Conservation (phyloP, 2,888 invertebrate species). For the Anoncus sp. region DNA sequence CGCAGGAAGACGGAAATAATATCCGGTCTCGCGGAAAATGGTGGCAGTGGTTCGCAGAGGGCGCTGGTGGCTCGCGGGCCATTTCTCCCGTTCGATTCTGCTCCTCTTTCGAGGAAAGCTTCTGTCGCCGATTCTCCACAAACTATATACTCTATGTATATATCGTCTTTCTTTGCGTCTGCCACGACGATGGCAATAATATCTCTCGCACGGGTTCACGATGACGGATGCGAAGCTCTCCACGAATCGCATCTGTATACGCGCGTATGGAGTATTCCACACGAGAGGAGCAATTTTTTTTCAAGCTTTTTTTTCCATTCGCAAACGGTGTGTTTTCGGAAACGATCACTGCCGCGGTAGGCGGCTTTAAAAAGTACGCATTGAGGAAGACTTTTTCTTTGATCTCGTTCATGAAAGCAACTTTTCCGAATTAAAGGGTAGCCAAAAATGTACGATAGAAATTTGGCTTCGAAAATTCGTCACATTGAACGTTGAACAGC, state of each 20-base stretch:
- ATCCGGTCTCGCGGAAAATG: conserved; percentile 44
- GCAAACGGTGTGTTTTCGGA: background rate
- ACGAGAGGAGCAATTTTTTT: background rate
- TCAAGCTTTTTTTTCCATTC: background rate
- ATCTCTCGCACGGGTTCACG: conserved; percentile 41
- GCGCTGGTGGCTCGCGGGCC: conserved; percentile 47
- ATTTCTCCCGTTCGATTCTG: conserved; percentile 43
- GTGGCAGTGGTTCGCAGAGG: conserved; percentile 7
- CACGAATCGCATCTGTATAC: conserved; percentile 3
- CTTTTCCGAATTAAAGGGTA: too few relatives aligned
- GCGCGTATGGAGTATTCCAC: background rate
- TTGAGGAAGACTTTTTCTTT: too few relatives aligned
- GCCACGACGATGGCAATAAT: conserved; percentile 25
- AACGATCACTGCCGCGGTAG: too few relatives aligned
- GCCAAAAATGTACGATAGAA: too few relatives aligned
- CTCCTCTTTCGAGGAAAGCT: background rate
- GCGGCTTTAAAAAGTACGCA: too few relatives aligned
- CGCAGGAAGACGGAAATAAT: conserved; percentile 55
- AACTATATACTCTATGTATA: background rate
- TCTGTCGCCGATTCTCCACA: conserved; percentile 19
- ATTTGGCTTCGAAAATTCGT: too few relatives aligned
- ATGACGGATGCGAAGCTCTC: conserved; percentile 23
- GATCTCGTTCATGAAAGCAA: too few relatives aligned
- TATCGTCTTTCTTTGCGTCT: conserved; percentile 31
- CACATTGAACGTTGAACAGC: too few relatives aligned